These are phyloP conservation scores for Campopleginae sp. DNA, from an alignment of 2,888 invertebrate species.

Conservation along the genomic window DNA sequence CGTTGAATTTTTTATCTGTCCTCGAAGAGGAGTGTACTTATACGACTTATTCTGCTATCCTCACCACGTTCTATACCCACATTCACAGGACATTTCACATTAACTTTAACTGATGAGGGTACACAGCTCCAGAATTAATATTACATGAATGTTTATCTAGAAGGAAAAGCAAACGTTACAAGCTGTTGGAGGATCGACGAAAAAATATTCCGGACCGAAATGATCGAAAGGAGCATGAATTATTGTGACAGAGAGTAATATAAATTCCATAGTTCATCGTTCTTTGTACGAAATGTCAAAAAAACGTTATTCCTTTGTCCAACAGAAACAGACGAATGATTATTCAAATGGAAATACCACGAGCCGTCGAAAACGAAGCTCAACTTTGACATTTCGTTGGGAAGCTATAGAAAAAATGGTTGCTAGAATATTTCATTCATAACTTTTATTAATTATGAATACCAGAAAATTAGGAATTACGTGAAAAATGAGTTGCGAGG, in stretches of 20 bases:
- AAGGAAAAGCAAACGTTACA: not conserved
- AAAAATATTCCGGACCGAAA: not conserved
- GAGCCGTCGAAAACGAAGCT: not conserved
- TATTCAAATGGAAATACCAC: not conserved
- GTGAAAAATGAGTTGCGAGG: not conserved
- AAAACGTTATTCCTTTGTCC: not conserved
- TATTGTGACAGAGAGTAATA: not conserved
- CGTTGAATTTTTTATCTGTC: slow-evolving; percentile 58
- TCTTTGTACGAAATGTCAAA: not conserved
- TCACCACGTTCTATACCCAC: not conserved
- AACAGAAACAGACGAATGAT: not conserved
- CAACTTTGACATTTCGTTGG: not conserved
- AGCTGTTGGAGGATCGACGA: not conserved
- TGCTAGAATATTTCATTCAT: not conserved
- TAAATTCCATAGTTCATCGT: not conserved
- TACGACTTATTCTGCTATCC: slow-evolving; percentile 6
- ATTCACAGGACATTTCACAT: not conserved
- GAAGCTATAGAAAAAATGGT: not conserved
- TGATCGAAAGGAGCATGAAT: not conserved
- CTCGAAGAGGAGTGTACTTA: slow-evolving; percentile 45
- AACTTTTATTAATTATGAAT: not conserved
- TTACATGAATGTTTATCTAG: not conserved
- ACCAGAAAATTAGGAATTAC: not conserved
- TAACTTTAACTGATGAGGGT: not conserved
- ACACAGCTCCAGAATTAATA: not conserved